phyloP scores from a whole-genome alignment of 2,888 invertebrate species.

The Coenonympha glycerion region DNA sequence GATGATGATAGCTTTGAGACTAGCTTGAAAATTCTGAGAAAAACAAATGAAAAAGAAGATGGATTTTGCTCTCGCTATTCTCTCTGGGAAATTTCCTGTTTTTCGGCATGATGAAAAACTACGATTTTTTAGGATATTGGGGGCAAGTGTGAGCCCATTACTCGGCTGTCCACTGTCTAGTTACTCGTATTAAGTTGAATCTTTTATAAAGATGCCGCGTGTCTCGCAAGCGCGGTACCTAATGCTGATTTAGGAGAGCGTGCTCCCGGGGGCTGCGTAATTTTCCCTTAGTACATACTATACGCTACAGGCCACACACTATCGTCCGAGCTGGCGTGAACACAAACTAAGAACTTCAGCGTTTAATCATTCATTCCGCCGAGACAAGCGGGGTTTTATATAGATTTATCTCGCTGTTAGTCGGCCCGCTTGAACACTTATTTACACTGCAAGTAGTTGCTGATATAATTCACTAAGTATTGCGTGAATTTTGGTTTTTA shows the following conservation, averaged over 20 bases:
- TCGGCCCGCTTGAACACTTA: slow-evolving; percentile 39
- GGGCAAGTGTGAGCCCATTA: neutral
- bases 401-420: slow-evolving; percentile 62
- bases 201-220: slow-evolving; percentile 68
- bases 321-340: slow-evolving; percentile 64
- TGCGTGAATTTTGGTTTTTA: too few relatives aligned
- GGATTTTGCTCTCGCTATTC: too few relatives aligned
- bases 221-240: slow-evolving; percentile 51
- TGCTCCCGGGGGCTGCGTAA: slow-evolving; percentile 66
- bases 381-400: slow-evolving; percentile 52
- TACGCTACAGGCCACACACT: slow-evolving; percentile 44
- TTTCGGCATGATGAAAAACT: neutral
- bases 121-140: slow-evolving; percentile 1
- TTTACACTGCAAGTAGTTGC: too few relatives aligned
- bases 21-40: too few relatives aligned
- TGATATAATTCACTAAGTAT: too few relatives aligned
- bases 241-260: slow-evolving; percentile 68
- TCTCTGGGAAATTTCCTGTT: too few relatives aligned
- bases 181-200: slow-evolving; percentile 67
- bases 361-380: slow-evolving; percentile 69
- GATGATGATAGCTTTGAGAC: too few relatives aligned
- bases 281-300: slow-evolving; percentile 64
- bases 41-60: too few relatives aligned
- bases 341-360: slow-evolving; percentile 67
- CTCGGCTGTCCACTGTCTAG: slow-evolving; percentile 20